Evolutionary conservation across 2,888 invertebrate genomes (phyloP), one percentile per base, ranked within the genome.

Genomic region (Bursaphelenchus okinawaensis): DNA sequence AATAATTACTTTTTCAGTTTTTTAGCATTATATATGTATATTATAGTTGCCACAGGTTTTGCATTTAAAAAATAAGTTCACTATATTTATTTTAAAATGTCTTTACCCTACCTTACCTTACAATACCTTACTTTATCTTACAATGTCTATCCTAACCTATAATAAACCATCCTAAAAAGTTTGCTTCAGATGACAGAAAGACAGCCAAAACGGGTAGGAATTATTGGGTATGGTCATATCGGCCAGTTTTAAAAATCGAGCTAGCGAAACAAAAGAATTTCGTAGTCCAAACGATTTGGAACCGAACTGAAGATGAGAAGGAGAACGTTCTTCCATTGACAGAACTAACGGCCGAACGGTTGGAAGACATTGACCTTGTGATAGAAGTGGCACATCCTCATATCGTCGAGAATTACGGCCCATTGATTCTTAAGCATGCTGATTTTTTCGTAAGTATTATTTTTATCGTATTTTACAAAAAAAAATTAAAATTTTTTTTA

Each of bases 311-410:
- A 22, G 72, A 65, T 51, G 62, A 67, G 9, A 68, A 68, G 54
- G 71, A 72, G 27, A 58, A 68, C 12, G 74, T 80, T 4, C 64
- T 73, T 9, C 67, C 73, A 0, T 56, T 78, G 29, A 75, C 72
- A 9, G 67, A 73, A 1, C 28, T 81, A 26, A 72, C 55, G 24
- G 66, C 55, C 28, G 73, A 70, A 60, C 54, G 55, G n/a, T 54
- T 70, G 29, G 51, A 58, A 40, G 74, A 68, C 22, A 63, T 81
- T 4, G 78, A 81, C 60, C 59, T 81, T 24, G 74, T 81, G n/a
- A 84, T 87, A 7, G 87, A 87, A 78, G 87, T 87, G 0, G 85
- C 87, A 9, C 87, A 87, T 78, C 87, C 87, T 0, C 75, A 77
- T 19, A 83, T 87, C 9, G 83, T 85, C 12, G 73, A 79, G 28